These are phyloP conservation scores for Trichonephila clavipes DNA, from an alignment of 1,140 invertebrate species.

Conservation along the genomic window DNA sequence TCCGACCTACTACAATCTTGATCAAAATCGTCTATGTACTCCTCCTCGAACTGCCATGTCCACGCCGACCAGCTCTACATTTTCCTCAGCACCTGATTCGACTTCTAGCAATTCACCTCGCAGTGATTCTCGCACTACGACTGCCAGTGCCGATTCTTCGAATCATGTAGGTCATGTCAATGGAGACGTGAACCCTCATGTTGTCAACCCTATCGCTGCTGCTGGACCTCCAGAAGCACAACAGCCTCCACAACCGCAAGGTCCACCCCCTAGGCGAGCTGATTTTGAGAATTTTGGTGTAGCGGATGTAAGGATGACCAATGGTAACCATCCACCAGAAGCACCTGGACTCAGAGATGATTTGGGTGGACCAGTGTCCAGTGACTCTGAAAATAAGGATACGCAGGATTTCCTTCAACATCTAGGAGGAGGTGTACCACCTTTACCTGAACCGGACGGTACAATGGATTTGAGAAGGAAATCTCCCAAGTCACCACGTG, in stretches of 20 bases:
- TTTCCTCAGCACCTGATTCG: conserved; percentile 75
- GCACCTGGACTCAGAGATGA: conserved; percentile 53
- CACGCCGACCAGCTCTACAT: conserved; percentile 75
- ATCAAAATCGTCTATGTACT: conserved; percentile 78
- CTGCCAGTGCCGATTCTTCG: conserved; percentile 74
- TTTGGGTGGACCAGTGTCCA: conserved; percentile 63
- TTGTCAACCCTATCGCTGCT: conserved; percentile 10
- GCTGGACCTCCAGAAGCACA: background rate
- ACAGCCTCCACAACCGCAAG: conserved; percentile 17
- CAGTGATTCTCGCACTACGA: conserved; percentile 74
- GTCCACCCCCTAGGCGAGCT: conserved; percentile 31
- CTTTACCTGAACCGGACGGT: conserved; percentile 54
- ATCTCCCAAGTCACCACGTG: conserved; percentile 66
- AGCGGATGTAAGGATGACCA: conserved; percentile 51
- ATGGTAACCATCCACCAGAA: conserved; percentile 66
- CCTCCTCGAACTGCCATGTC: conserved; percentile 76
- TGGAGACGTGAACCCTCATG: conserved; percentile 65
- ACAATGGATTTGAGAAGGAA: conserved; percentile 67
- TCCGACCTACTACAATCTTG: conserved; percentile 78
- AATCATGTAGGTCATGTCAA: conserved; percentile 66
- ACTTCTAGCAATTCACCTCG: conserved; percentile 77
- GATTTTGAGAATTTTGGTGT: conserved; percentile 68
- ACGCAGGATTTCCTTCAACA: conserved; percentile 71
- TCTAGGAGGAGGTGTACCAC: conserved; percentile 42
- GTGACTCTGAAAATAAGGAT: conserved; percentile 76